Percentiles rank a stretch among this genome's conserved stretches.
Conservation (phyloP, 2,113 vertebrate genomes). For the Lophochroa leadbeateri region DNA sequence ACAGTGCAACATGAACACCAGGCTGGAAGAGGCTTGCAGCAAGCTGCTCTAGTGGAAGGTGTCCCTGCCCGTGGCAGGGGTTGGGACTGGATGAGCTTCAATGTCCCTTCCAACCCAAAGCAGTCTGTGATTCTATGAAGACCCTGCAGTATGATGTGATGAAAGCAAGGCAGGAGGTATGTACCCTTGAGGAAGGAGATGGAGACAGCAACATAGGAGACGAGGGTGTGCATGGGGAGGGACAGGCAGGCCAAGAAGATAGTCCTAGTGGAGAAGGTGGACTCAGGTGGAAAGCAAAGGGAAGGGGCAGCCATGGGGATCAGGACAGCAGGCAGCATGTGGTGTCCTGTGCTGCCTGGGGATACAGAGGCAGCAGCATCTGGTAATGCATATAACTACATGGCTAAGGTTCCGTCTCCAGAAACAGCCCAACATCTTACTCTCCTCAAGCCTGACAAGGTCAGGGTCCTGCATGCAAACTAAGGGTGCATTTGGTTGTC, state of each 20-base stretch:
- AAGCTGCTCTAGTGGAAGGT: not conserved
- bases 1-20: not conserved
- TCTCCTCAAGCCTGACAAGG: not conserved
- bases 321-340: not conserved
- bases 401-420: not conserved
- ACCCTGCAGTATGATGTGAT: not conserved
- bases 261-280: not conserved
- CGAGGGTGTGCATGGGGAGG: not conserved
- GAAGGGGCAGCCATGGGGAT: not conserved
- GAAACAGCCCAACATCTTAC: not conserved
- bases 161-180: not conserved
- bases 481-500: fast-evolving
- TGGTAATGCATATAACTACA: not conserved
- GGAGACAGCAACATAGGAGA: not conserved
- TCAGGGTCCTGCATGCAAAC: not conserved
- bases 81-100: not conserved
- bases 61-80: not conserved
- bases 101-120: not conserved
- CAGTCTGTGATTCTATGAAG: not conserved
- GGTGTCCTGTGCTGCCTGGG: not conserved
- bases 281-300: not conserved
- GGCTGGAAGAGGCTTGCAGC: not conserved
- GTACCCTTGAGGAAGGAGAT: not conserved
- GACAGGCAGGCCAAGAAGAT: not conserved
- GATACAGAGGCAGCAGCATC: not conserved